Evolutionary conservation across 2,113 vertebrate species (phyloP).

Genomic region (Pandion haliaetus): DNA sequence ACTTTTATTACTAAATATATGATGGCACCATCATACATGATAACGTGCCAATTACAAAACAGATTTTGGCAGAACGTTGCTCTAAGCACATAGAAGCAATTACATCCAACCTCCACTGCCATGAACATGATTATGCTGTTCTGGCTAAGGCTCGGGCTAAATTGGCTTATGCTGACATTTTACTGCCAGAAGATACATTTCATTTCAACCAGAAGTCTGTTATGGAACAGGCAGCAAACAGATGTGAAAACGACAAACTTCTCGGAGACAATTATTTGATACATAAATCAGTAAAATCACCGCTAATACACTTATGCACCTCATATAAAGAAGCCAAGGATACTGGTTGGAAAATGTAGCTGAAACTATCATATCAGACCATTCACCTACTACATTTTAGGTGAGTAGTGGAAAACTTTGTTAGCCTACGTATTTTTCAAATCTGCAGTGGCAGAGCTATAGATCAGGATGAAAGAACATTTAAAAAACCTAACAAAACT

Average conservation of each 20-base stretch:
- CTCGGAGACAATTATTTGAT: background rate
- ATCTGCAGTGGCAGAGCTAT: background rate
- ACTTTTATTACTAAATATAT: background rate
- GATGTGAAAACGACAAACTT: background rate
- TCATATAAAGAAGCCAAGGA: background rate
- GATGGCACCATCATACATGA: background rate
- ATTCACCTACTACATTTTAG: background rate
- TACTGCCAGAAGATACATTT: slow-evolving; percentile 23
- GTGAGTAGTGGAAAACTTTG: background rate
- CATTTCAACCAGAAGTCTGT: background rate
- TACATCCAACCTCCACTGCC: background rate
- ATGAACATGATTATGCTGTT: background rate
- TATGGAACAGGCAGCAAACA: background rate
- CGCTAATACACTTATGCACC: background rate
- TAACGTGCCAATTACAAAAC: background rate
- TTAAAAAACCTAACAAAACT: background rate
- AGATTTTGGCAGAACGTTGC: background rate
- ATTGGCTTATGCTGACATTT: slow-evolving; percentile 16
- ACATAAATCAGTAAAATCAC: background rate
- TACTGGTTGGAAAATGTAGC: background rate
- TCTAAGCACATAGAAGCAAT: background rate
- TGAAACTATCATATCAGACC: background rate
- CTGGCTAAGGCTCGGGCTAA: background rate
- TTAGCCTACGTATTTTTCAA: background rate
- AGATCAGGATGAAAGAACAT: background rate